Conservation (phyloP, 1,140 invertebrate species). For the Caenorhabditis brenneri region DNA sequence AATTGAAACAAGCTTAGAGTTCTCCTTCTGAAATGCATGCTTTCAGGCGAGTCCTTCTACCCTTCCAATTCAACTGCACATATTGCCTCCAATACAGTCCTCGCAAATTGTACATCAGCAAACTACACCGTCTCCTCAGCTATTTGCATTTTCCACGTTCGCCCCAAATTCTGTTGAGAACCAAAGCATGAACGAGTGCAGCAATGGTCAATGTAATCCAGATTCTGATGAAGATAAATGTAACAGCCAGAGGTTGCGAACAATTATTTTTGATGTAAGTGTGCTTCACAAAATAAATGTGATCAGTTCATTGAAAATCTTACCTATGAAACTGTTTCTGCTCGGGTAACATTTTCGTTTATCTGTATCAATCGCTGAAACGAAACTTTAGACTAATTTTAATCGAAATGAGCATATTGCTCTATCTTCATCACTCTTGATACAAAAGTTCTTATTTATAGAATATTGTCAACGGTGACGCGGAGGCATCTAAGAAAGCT, state of each 20-base stretch:
- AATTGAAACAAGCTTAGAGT: neutral
- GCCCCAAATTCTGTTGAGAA: neutral
- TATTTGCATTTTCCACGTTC: neutral
- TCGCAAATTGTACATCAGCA: neutral
- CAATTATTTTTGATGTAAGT: slow-evolving; percentile 52
- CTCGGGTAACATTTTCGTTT: too few relatives aligned
- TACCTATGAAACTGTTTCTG: too few relatives aligned
- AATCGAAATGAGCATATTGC: too few relatives aligned
- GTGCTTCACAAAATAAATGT: too few relatives aligned
- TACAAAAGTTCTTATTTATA: slow-evolving; percentile 33
- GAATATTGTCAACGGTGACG: slow-evolving; percentile 53
- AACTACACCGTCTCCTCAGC: neutral
- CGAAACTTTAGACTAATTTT: too few relatives aligned
- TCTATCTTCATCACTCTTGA: neutral
- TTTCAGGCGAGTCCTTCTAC: neutral
- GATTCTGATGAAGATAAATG: slow-evolving; percentile 51
- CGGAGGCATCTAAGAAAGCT: slow-evolving; percentile 52
- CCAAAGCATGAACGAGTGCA: neutral
- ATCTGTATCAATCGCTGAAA: too few relatives aligned
- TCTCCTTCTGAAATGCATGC: neutral
- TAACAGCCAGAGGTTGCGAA: slow-evolving; percentile 48
- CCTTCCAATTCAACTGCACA: neutral
- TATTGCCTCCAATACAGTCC: neutral
- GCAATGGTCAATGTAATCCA: slow-evolving; percentile 17
- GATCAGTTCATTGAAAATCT: too few relatives aligned